A percentile compares a stretch with the other conserved stretches of the same genome.
Evolutionary conservation across 1,140 invertebrate species (phyloP).

Genomic region (Andrena cerasifolii): DNA sequence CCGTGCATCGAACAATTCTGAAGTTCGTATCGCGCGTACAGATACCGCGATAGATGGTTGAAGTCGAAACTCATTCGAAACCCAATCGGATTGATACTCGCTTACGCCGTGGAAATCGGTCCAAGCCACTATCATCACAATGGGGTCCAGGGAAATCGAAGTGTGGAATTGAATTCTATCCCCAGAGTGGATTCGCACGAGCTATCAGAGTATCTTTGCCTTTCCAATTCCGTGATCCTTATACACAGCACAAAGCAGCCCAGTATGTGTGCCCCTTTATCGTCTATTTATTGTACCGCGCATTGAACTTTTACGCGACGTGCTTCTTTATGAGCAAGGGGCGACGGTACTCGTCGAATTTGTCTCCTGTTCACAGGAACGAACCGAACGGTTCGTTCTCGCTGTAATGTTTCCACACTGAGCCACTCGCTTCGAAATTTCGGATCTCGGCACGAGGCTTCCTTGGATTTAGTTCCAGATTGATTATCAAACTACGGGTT

Average conservation of each 20-base stretch:
- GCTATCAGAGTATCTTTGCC: constrained; percentile 24
- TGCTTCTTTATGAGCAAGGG: no score
- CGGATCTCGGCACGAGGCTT: not conserved
- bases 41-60: constrained; percentile 15
- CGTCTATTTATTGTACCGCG: constrained; percentile 9
- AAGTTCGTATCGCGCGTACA: not conserved
- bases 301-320: no score
- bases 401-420: no score
- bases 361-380: no score
- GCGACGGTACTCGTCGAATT: no score
- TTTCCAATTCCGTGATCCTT: constrained; percentile 31
- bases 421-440: no score
- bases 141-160: constrained; percentile 41
- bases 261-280: not conserved
- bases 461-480: not conserved
- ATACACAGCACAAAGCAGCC: not conserved
- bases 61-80: constrained; percentile 10
- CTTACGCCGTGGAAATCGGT: constrained; percentile 23
- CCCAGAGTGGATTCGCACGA: constrained; percentile 15
- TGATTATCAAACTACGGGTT: not conserved
- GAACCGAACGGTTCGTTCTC: no score
- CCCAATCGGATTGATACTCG: constrained; percentile 19
- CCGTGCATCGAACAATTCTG: not conserved
- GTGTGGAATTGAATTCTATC: constrained; percentile 42
- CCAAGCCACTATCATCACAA: constrained; percentile 27